Base-by-base conservation (phyloP, 2,797 vertebrate species). In the Leptodactylus fallax region DNA sequence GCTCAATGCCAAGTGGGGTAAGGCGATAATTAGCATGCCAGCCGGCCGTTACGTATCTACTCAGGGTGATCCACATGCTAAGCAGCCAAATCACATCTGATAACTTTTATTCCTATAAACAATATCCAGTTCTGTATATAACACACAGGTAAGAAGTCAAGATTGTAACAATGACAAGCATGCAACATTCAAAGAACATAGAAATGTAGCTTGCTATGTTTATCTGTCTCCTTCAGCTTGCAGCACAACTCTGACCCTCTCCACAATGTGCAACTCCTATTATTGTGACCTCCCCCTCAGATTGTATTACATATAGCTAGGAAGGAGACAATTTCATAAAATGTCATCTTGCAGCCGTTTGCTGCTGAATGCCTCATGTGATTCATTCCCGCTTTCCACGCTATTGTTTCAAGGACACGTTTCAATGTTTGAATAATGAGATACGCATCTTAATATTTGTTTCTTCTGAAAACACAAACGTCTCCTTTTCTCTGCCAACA, bases 381-480 rank as follows among this genome's bases (percentile, higher is more conserved):
- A 6, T 25, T 67, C 36, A 79, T 51, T 7, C 14, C 72, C 53
- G 19, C 12, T 60, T 36, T 65, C 21, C 21, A 81, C 27, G n/a
- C 80, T 61, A 27, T 81, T 53, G 53, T 81, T 82, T 60, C 79
- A 82, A 87, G 79, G 86, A 72, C 47, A 45, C 25, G 58, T 65
- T 82, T 76, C 47, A 65, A 27, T 77, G 58, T 77, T 82, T 76
- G 86, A 77, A 63, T 87, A 87, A 74, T 77, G 58, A 82, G 79
- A 55, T 65, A 17, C 14, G 56, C 47, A 56, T 65, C 80, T 82
- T 53, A 76, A 61, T 65, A 77, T 83, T 87, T 76, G 49, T 82
- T 79, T 51, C 45, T 79, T 63, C 67, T 19, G 65, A 63, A 87
- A 61, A 67, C 53, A 82, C n/a, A 82, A 82, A 69, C 7, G 0